Percentiles rank a stretch among this genome's conserved stretches.
phyloP scores from a whole-genome alignment of 2,113 vertebrate genomes.

The Elaphurus davidianus region DNA sequence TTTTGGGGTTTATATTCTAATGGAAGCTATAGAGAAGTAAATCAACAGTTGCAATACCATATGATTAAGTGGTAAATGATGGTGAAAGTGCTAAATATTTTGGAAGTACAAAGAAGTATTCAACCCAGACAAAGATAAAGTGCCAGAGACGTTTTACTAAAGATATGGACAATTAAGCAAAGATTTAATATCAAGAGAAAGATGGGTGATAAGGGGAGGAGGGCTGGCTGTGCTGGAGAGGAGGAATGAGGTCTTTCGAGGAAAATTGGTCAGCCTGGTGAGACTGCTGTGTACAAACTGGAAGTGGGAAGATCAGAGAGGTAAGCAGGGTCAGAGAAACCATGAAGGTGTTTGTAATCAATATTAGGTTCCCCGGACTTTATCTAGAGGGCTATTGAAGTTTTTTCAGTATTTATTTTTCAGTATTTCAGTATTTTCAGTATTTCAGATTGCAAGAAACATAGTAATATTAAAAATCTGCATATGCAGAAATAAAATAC shows the following conservation, averaged over 20 bases:
- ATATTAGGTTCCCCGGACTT: background rate
- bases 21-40: background rate
- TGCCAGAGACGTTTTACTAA: background rate
- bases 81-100: background rate
- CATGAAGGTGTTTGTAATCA: background rate
- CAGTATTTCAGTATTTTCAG: background rate
- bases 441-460: background rate
- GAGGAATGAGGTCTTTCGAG: background rate
- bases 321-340: background rate
- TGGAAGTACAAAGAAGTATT: background rate
- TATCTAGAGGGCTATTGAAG: background rate
- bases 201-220: background rate
- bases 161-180: background rate
- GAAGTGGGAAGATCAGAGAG: background rate
- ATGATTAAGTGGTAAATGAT: background rate
- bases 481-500: background rate
- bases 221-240: background rate
- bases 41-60: background rate
- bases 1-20: background rate
- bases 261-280: background rate
- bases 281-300: background rate
- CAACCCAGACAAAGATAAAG: background rate
- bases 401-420: background rate
- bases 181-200: background rate
- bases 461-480: background rate